phyloP scores from a whole-genome alignment of 2,113 vertebrate genomes.

The Phrynocephalus versicolor region DNA sequence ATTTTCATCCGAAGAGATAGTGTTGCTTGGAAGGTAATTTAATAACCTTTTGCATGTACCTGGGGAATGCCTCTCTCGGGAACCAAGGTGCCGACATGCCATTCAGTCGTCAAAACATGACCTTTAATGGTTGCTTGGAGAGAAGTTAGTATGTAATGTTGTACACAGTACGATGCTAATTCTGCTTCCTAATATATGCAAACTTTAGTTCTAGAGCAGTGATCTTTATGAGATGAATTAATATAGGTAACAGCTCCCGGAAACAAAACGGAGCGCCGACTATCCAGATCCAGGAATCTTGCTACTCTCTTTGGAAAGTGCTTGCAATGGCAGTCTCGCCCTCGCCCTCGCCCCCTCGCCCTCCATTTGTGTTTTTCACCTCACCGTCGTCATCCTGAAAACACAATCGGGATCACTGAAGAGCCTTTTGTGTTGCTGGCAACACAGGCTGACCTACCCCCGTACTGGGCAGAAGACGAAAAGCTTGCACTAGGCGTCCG shows the following conservation, averaged over 20 bases:
- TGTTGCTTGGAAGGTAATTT: conserved; percentile 98
- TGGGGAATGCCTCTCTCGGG: conserved; percentile 98
- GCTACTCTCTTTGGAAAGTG: conserved; percentile 60
- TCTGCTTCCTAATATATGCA: conserved; percentile 98
- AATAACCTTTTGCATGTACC: conserved; percentile 99
- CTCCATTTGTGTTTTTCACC: conserved; percentile 48
- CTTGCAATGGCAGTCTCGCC: conserved; percentile 23
- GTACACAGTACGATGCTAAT: conserved; percentile 93
- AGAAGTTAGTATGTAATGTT: conserved; percentile 95
- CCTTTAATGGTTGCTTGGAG: conserved; percentile 99
- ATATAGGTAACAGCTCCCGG: conserved; percentile 80
- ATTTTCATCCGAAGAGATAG: conserved; percentile 97
- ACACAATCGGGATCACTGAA: conserved; percentile 38
- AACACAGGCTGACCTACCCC: conserved; percentile 42
- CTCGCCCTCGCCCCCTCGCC: conserved; percentile 39
- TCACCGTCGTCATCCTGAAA: conserved; percentile 35
- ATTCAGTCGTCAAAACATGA: conserved; percentile 99
- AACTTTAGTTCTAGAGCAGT: conserved; percentile 84
- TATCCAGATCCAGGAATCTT: conserved; percentile 59
- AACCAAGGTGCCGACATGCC: conserved; percentile 99
- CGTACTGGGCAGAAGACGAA: conserved; percentile 55
- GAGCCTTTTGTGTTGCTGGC: conserved; percentile 44
- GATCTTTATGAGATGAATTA: conserved; percentile 84
- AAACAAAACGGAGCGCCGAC: conserved; percentile 73
- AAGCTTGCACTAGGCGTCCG: conserved; percentile 50